Conservation (phyloP, 2,797 vertebrate genomes). For the Cirrhinus molitorella region DNA sequence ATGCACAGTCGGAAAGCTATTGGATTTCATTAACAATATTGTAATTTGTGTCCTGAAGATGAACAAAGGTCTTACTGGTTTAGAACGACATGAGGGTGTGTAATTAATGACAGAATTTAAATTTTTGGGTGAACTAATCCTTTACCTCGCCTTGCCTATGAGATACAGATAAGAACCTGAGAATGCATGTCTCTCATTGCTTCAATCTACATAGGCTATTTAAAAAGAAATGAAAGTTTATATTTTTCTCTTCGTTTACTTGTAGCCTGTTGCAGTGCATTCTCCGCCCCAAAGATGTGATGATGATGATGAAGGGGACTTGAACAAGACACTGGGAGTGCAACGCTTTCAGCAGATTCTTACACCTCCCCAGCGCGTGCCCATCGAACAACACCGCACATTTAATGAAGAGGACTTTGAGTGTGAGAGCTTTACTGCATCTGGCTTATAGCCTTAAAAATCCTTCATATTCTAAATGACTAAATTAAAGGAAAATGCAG, state of each 20-base stretch:
- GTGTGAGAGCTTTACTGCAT: slow-evolving; percentile 72
- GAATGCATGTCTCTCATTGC: slow-evolving; percentile 38
- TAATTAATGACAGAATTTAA: too few species aligned
- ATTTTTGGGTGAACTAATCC: too few species aligned
- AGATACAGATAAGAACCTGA: background rate
- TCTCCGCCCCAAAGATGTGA: slow-evolving; percentile 64
- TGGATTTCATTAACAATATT: too few species aligned
- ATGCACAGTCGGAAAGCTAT: too few species aligned
- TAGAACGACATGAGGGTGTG: too few species aligned
- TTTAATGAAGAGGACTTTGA: slow-evolving; percentile 89
- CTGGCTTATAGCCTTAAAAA: background rate
- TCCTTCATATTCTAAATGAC: background rate
- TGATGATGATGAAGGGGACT: slow-evolving; percentile 82
- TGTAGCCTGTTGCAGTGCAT: slow-evolving; percentile 74
- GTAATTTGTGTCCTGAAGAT: too few species aligned
- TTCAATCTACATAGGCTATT: background rate
- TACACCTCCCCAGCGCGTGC: slow-evolving; percentile 71
- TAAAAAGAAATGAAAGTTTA: background rate
- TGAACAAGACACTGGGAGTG: slow-evolving; percentile 84
- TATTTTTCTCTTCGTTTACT: slow-evolving; percentile 3
- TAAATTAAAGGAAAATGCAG: background rate
- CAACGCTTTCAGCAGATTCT: slow-evolving; percentile 90
- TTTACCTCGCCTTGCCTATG: background rate
- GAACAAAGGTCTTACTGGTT: too few species aligned
- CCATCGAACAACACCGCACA: slow-evolving; percentile 82